Percentiles rank a stretch among this genome's conserved stretches.
phyloP scores from a whole-genome alignment of 2,113 vertebrate species.

The Phainopepla nitens region DNA sequence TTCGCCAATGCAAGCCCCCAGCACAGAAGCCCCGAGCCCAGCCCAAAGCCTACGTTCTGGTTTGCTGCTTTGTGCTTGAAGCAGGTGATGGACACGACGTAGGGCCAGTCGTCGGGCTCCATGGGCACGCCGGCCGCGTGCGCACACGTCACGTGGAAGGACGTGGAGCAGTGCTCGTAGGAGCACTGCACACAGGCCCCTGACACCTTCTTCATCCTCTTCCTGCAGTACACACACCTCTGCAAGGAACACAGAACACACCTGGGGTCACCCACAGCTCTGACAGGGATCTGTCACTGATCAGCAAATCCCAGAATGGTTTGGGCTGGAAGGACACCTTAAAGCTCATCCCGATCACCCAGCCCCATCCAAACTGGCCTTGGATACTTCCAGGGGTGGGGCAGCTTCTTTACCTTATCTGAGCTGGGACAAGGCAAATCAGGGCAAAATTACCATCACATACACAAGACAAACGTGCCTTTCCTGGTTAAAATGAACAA shows the following conservation, averaged over 20 bases:
- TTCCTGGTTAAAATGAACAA: background rate
- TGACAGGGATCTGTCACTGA: background rate
- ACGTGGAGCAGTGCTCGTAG: constrained; percentile 88
- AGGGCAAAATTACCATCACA: background rate
- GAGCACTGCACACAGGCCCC: constrained; percentile 97
- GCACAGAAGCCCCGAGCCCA: background rate
- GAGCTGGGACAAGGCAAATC: background rate
- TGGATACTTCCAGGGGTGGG: background rate
- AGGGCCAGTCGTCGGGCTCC: constrained; percentile 95
- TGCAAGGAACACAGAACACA: constrained; percentile 19
- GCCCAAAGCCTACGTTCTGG: constrained; percentile 61
- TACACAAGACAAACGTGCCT: rapidly evolving
- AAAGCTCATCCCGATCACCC: background rate
- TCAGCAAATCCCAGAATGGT: background rate
- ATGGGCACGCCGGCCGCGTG: constrained; percentile 88
- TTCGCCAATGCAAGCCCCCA: rapidly evolving
- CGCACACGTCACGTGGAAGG: constrained; percentile 95
- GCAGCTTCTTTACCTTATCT: background rate
- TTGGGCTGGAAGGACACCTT: background rate
- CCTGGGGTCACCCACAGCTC: background rate
- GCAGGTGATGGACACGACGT: constrained; percentile 92
- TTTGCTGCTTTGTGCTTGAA: constrained; percentile 81
- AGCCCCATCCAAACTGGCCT: background rate
- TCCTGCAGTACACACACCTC: constrained; percentile 92
- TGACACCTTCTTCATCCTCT: constrained; percentile 73